These are phyloP conservation scores for Campylomormyrus tamandua DNA, from an alignment of 2,113 vertebrate species.

Conservation along the genomic window DNA sequence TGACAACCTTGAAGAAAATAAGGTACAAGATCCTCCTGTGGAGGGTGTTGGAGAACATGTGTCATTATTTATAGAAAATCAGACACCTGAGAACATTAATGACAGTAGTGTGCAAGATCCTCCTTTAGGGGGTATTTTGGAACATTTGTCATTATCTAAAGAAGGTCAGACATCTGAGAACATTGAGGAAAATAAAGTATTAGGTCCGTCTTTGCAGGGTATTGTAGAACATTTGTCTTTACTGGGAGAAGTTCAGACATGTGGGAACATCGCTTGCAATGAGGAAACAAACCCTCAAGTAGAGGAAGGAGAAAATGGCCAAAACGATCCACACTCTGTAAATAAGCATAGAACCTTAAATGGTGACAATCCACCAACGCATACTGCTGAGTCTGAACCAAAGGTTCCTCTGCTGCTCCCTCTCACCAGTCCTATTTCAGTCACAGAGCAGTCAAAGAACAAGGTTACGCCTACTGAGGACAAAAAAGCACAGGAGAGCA, in stretches of 20 bases:
- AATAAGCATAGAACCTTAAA: constrained; percentile 27
- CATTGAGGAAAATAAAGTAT: neutral
- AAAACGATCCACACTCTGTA: constrained; percentile 3
- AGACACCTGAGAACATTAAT: neutral
- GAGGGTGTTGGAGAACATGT: neutral
- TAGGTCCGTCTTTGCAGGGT: neutral
- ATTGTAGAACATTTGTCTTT: neutral
- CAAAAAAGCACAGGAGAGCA: neutral
- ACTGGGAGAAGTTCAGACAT: neutral
- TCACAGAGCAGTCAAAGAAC: constrained; percentile 10
- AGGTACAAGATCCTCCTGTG: neutral
- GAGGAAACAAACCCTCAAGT: constrained; percentile 19
- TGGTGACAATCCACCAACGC: constrained; percentile 22
- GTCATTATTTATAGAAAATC: neutral
- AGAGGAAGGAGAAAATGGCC: constrained; percentile 37
- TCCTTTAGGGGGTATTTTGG: neutral
- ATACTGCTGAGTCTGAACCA: constrained; percentile 32
- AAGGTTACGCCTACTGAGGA: neutral
- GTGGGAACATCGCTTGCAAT: neutral
- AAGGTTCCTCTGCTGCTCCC: constrained; percentile 28
- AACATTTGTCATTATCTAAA: neutral
- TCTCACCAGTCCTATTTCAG: neutral
- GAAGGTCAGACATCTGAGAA: neutral
- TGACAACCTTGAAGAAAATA: neutral
- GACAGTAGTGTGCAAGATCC: neutral